A percentile compares a stretch with the other conserved stretches of the same genome.
These are phyloP conservation scores for Caradrina clavipalpis DNA, from an alignment of 2,888 invertebrate species.

Conservation along the genomic window DNA sequence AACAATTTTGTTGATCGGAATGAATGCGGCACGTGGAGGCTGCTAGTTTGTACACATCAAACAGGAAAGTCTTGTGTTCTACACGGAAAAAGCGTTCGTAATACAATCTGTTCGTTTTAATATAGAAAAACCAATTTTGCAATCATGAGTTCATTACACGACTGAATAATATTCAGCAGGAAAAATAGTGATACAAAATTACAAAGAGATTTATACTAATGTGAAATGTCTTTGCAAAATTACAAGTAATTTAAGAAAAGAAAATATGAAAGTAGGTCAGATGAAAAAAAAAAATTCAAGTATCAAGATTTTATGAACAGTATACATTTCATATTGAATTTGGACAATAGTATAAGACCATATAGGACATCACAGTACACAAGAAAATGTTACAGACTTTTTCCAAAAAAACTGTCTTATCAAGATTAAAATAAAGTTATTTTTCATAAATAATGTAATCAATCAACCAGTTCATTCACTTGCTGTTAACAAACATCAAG, in stretches of 20 bases:
- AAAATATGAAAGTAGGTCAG: constrained; percentile 14
- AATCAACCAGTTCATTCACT: constrained; percentile 26
- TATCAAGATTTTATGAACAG: constrained; percentile 33
- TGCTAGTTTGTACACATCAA: constrained; percentile 20
- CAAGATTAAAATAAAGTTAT: too few species aligned
- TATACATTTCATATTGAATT: constrained; percentile 9
- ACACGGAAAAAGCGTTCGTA: constrained; percentile 10
- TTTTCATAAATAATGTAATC: constrained; percentile 19
- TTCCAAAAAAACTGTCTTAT: not conserved
- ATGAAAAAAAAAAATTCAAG: constrained; percentile 13
- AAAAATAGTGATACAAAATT: constrained; percentile 20
- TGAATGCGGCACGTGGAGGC: constrained; percentile 37
- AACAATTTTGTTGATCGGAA: constrained; percentile 47
- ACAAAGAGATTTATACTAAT: too few species aligned
- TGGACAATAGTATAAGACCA: not conserved
- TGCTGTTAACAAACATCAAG: constrained; percentile 28
- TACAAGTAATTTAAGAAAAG: constrained; percentile 15
- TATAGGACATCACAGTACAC: not conserved
- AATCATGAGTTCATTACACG: constrained; percentile 24
- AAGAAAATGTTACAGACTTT: not conserved
- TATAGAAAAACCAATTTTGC: constrained; percentile 40
- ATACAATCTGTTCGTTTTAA: not conserved
- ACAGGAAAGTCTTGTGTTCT: constrained; percentile 44
- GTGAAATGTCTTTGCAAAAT: too few species aligned
- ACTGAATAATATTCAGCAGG: constrained; percentile 23